Percentiles rank a stretch among this genome's conserved stretches.
phyloP scores from a whole-genome alignment of 2,113 vertebrate species.

The Herpailurus yagouaroundi region DNA sequence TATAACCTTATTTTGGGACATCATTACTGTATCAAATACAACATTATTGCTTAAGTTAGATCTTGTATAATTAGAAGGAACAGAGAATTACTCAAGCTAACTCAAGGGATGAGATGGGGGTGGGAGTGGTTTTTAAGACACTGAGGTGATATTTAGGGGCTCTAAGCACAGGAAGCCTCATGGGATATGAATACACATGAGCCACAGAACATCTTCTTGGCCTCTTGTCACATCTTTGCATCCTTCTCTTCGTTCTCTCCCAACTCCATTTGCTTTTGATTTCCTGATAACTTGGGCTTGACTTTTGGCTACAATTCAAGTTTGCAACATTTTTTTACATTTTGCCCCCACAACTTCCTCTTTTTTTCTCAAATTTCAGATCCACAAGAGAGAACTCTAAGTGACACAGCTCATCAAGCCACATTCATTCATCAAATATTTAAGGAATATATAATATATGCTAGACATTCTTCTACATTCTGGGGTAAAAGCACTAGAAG shows the following conservation, averaged over 20 bases:
- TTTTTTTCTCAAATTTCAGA: slow-evolving; percentile 47
- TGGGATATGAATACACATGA: neutral
- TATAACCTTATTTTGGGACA: neutral
- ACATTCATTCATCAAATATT: neutral
- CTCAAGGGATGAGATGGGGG: neutral
- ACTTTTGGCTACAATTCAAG: neutral
- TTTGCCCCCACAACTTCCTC: neutral
- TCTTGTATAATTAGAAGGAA: slow-evolving; percentile 10
- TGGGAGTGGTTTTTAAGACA: neutral
- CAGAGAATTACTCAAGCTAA: neutral
- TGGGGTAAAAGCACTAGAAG: neutral
- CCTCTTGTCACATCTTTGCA: neutral
- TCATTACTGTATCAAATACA: neutral
- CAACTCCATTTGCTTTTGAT: neutral
- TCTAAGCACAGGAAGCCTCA: neutral
- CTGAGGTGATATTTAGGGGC: neutral
- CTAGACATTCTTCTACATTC: neutral
- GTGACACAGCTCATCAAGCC: neutral
- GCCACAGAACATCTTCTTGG: neutral
- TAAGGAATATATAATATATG: neutral
- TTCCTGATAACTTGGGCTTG: neutral
- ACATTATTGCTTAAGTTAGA: slow-evolving; percentile 13
- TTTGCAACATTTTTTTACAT: neutral
- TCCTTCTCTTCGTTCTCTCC: neutral
- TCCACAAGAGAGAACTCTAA: neutral